A percentile compares a stretch with the other conserved stretches of the same genome.
These are phyloP conservation scores for Erithacus rubecula DNA, from an alignment of 2,797 vertebrate genomes.

Conservation along the genomic window DNA sequence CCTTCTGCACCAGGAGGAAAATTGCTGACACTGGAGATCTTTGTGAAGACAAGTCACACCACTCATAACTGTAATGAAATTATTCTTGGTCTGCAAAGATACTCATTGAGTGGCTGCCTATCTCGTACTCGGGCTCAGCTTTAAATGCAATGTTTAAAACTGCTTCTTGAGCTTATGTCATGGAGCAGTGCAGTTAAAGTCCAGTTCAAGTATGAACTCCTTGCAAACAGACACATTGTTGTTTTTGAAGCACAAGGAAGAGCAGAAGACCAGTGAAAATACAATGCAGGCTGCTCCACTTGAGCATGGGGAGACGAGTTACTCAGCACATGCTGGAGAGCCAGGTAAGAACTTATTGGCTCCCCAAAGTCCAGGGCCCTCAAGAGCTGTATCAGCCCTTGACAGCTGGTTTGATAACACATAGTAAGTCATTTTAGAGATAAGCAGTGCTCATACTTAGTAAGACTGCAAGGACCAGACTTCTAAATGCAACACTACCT, in stretches of 20 bases:
- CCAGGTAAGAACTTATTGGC: neutral
- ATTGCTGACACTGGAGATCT: neutral
- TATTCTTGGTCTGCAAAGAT: neutral
- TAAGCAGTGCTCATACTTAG: neutral
- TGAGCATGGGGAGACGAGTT: accelerated
- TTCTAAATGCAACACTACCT: neutral
- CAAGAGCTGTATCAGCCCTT: neutral
- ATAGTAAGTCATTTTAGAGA: neutral
- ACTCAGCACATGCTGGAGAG: neutral
- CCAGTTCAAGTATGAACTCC: neutral
- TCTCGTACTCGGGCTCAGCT: neutral
- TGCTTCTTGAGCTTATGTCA: neutral
- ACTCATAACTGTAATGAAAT: neutral
- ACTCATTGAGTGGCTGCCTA: neutral
- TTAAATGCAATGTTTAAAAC: neutral
- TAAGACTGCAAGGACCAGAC: neutral
- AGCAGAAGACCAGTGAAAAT: neutral
- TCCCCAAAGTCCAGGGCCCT: neutral
- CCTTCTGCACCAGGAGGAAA: neutral
- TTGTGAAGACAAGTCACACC: neutral
- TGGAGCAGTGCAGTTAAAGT: neutral
- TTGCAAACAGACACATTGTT: accelerated
- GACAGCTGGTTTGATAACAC: neutral
- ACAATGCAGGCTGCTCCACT: neutral
- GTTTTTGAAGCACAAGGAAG: neutral